phyloP scores from a whole-genome alignment of 1,140 invertebrate genomes.

The Drosophila pectinifera region DNA sequence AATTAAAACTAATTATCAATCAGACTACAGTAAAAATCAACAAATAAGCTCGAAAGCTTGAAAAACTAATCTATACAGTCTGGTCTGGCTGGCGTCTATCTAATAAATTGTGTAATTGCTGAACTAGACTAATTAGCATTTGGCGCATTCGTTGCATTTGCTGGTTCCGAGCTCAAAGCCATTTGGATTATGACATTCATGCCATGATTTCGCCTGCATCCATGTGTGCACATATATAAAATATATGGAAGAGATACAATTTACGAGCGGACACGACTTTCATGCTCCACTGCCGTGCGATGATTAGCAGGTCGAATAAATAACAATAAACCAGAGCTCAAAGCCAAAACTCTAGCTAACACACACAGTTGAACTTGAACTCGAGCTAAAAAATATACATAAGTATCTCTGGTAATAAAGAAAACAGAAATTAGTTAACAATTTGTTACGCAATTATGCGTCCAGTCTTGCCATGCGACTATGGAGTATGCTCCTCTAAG shows the following conservation, averaged over 20 bases:
- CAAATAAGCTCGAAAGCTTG: constrained; percentile 16
- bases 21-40: constrained; percentile 46
- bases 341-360: constrained; percentile 29
- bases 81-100: constrained; percentile 66
- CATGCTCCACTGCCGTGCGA: constrained; percentile 71
- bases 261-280: constrained; percentile 81
- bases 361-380: constrained; percentile 52
- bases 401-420: constrained; percentile 35
- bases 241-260: constrained; percentile 54
- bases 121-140: constrained; percentile 75
- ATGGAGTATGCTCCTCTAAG: constrained; percentile 51
- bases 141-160: constrained; percentile 52
- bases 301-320: constrained; percentile 63
- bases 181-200: constrained; percentile 77
- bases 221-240: not conserved
- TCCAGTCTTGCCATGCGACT: constrained; percentile 50
- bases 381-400: constrained; percentile 30
- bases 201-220: constrained; percentile 47
- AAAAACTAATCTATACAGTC: constrained; percentile 51
- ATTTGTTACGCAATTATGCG: constrained; percentile 80
- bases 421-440: constrained; percentile 68
- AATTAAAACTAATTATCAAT: constrained; percentile 73
- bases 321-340: constrained; percentile 26
- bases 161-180: constrained; percentile 1
- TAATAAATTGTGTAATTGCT: constrained; percentile 79